phyloP scores from a whole-genome alignment of 2,113 vertebrate species.

The Nothobranchius furzeri region DNA sequence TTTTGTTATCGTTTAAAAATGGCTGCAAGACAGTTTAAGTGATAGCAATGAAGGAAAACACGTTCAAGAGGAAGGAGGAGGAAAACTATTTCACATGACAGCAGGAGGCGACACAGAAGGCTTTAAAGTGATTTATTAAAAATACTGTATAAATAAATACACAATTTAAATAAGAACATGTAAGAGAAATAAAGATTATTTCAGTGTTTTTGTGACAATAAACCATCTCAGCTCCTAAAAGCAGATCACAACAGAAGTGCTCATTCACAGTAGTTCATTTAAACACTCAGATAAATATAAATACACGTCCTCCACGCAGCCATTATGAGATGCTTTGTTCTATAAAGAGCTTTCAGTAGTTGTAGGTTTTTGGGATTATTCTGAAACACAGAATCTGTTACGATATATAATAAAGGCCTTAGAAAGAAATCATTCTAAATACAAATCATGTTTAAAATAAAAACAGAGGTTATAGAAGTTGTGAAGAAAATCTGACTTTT shows the following conservation, averaged over 20 bases:
- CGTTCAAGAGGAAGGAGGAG: not conserved
- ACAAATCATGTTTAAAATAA: not conserved
- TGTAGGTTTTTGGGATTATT: not conserved
- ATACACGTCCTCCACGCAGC: slow-evolving; percentile 18
- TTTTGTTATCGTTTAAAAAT: slow-evolving; percentile 18
- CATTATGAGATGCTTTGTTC: not conserved
- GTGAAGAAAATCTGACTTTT: no score
- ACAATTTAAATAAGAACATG: slow-evolving; percentile 46
- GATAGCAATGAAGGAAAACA: slow-evolving; percentile 4
- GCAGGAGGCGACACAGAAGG: not conserved
- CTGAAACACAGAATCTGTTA: not conserved
- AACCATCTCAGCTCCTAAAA: not conserved
- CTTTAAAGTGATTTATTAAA: slow-evolving; percentile 68
- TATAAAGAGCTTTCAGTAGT: slow-evolving; percentile 5
- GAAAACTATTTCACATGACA: not conserved
- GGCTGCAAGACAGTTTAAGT: slow-evolving; percentile 21
- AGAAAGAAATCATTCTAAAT: not conserved
- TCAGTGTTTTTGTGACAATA: slow-evolving; percentile 7
- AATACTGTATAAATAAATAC: slow-evolving; percentile 74
- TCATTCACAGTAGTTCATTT: slow-evolving; percentile 38
- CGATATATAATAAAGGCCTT: not conserved
- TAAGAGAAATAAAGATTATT: slow-evolving; percentile 37
- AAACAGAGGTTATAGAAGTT: not conserved
- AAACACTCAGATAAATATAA: slow-evolving; percentile 12
- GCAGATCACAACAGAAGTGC: slow-evolving; percentile 14